A percentile compares a stretch with the other conserved stretches of the same genome.
phyloP scores from a whole-genome alignment of 2,888 invertebrate species.

The Ernsta delagoae region DNA sequence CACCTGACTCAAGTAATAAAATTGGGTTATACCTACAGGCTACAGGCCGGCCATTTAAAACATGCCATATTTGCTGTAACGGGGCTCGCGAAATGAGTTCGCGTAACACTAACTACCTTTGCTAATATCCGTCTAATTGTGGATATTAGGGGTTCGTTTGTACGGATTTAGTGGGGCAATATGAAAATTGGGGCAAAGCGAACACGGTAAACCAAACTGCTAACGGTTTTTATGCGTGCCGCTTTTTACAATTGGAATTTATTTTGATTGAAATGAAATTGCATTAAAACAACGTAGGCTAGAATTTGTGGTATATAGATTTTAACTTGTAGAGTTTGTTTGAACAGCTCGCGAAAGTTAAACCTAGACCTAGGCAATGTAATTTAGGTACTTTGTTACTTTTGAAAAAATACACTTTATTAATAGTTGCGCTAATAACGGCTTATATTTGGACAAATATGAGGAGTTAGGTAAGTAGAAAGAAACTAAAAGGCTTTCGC shows the following conservation, averaged over 20 bases:
- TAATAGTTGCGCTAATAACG: no score
- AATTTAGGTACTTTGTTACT: no score
- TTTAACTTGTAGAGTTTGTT: no score
- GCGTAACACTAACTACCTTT: slow-evolving; percentile 23
- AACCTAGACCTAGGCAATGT: no score
- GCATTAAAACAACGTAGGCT: no score
- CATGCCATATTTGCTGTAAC: slow-evolving; percentile 20
- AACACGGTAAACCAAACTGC: background rate
- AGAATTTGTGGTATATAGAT: no score
- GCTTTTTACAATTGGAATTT: background rate
- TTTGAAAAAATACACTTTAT: no score
- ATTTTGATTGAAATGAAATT: no score
- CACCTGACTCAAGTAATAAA: slow-evolving; percentile 4
- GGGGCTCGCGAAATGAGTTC: slow-evolving; percentile 23
- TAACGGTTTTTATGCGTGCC: background rate
- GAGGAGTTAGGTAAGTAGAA: no score
- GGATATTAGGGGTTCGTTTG: slow-evolving; percentile 15
- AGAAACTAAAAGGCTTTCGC: no score
- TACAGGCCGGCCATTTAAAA: slow-evolving; percentile 25
- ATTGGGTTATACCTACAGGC: slow-evolving; percentile 16
- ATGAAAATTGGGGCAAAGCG: background rate
- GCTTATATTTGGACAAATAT: no score
- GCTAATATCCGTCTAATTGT: slow-evolving; percentile 28
- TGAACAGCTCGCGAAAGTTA: no score
- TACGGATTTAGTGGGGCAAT: background rate